A percentile compares a stretch with the other conserved stretches of the same genome.
These are phyloP conservation scores for Gortyna flavago DNA, from an alignment of 2,888 invertebrate genomes.

Conservation along the genomic window DNA sequence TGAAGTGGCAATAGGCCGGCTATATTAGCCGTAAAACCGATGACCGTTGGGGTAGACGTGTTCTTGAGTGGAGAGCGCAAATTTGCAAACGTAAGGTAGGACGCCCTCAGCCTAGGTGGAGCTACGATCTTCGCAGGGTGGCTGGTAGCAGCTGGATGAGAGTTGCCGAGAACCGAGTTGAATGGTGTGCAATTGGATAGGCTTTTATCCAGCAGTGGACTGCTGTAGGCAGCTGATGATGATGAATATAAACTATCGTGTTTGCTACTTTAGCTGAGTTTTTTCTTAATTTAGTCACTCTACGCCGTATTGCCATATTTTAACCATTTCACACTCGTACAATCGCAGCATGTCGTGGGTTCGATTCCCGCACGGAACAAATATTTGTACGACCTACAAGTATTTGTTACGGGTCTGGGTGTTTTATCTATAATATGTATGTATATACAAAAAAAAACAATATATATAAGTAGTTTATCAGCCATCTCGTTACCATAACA, in stretches of 20 bases:
- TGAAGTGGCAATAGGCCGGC: not conserved
- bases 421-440: too few species aligned
- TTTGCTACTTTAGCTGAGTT: not conserved
- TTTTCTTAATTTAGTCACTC: not conserved
- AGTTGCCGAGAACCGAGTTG: not conserved
- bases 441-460: too few species aligned
- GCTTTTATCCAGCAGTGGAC: too few species aligned
- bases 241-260: not conserved
- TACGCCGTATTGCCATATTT: not conserved
- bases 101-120: not conserved
- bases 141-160: not conserved
- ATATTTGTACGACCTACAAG: too few species aligned
- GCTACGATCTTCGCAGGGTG: not conserved
- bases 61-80: not conserved
- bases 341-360: too few species aligned
- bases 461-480: too few species aligned
- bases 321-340: too few species aligned
- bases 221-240: not conserved
- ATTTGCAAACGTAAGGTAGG: not conserved
- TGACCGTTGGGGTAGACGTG: not conserved
- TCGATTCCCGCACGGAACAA: too few species aligned
- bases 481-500: too few species aligned
- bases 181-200: not conserved
- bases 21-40: not conserved
- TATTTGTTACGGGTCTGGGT: too few species aligned